Conservation (phyloP, 2,888 invertebrate genomes). For the Tuberolachnus salignus region DNA sequence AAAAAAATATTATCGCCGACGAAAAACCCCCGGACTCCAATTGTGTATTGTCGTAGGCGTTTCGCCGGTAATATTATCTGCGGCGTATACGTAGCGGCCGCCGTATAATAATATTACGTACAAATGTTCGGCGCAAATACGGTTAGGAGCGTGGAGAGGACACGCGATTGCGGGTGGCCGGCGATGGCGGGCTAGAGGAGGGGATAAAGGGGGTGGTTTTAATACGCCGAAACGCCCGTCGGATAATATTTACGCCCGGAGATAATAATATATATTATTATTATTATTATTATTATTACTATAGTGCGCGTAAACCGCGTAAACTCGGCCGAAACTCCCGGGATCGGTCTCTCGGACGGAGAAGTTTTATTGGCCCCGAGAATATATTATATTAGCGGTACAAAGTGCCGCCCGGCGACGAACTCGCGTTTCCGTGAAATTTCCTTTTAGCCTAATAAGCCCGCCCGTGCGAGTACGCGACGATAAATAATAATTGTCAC, state of each 20-base stretch:
- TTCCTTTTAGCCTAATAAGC: constrained; percentile 23
- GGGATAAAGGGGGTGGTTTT: too few species aligned
- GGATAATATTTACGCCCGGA: background rate
- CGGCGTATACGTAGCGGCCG: too few species aligned
- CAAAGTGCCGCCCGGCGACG: background rate
- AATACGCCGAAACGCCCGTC: background rate
- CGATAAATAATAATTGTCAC: background rate
- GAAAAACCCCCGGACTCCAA: too few species aligned
- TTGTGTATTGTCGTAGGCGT: too few species aligned
- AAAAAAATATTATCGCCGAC: too few species aligned
- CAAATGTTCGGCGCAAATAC: too few species aligned
- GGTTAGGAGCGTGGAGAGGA: too few species aligned
- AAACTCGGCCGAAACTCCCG: background rate
- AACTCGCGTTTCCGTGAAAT: background rate
- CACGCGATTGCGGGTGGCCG: too few species aligned
- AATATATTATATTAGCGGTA: background rate
- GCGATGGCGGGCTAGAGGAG: too few species aligned
- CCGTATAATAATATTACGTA: too few species aligned
- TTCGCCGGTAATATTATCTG: too few species aligned
- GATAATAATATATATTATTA: background rate
- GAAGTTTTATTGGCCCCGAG: background rate
- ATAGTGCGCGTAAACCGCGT: background rate
- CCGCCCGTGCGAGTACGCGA: background rate
- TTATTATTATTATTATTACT: too few species aligned
- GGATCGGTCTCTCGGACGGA: background rate